These are phyloP conservation scores for Cyclopterus lumpus DNA, from an alignment of 2,797 vertebrate genomes.

Conservation along the genomic window DNA sequence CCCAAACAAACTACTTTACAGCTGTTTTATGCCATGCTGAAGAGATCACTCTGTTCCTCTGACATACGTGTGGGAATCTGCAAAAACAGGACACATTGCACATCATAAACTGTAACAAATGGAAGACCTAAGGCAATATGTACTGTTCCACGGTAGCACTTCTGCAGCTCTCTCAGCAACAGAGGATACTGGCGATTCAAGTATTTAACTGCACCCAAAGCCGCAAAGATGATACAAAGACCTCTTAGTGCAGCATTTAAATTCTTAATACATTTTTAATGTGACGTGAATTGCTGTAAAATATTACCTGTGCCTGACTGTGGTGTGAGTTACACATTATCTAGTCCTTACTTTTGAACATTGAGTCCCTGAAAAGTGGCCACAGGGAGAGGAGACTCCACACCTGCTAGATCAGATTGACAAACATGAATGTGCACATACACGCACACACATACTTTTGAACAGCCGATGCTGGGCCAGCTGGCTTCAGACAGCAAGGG, in stretches of 20 bases:
- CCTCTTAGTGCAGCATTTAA: slow-evolving; percentile 16
- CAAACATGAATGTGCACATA: slow-evolving; percentile 51
- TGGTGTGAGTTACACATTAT: slow-evolving; percentile 47
- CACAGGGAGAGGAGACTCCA: slow-evolving; percentile 31
- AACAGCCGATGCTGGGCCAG: slow-evolving; percentile 55
- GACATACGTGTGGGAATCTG: slow-evolving; percentile 35
- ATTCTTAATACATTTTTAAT: slow-evolving; percentile 25
- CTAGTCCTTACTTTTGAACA: slow-evolving; percentile 24
- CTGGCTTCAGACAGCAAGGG: slow-evolving; percentile 60
- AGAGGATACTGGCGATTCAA: slow-evolving; percentile 23
- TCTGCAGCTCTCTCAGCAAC: slow-evolving; percentile 50
- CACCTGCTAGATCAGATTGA: slow-evolving; percentile 67
- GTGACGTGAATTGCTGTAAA: slow-evolving; percentile 37
- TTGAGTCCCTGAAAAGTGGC: slow-evolving; percentile 21
- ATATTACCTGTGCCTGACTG: slow-evolving; percentile 29
- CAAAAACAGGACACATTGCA: slow-evolving; percentile 55
- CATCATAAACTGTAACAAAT: slow-evolving; percentile 68
- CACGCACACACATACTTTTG: slow-evolving; percentile 37
- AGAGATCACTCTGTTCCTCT: slow-evolving; percentile 29
- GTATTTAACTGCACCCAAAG: slow-evolving; percentile 21
- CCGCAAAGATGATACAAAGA: slow-evolving; percentile 7
- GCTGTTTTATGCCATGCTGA: slow-evolving; percentile 18
- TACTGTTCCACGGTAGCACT: slow-evolving; percentile 44
- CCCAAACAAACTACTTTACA: slow-evolving; percentile 16
- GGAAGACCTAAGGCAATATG: slow-evolving; percentile 52